These are phyloP conservation scores for Anabacerthia variegaticeps DNA, from an alignment of 2,797 vertebrate species.

Conservation along the genomic window DNA sequence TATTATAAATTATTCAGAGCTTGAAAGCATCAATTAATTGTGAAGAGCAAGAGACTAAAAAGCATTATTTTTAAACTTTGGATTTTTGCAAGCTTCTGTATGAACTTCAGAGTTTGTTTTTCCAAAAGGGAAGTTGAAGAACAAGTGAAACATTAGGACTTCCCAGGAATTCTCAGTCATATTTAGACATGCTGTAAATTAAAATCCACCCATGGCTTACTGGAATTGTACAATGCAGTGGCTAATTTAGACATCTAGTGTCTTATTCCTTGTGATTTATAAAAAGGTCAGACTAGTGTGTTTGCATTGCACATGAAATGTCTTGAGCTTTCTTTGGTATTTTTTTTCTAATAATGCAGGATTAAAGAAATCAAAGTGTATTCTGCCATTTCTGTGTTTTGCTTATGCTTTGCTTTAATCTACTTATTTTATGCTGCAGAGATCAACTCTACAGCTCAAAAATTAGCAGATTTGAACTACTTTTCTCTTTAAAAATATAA, in stretches of 20 bases:
- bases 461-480: neutral
- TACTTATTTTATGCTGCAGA: neutral
- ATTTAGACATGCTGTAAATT: neutral
- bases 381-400: neutral
- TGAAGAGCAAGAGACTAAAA: neutral
- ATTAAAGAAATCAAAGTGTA: neutral
- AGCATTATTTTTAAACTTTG: neutral
- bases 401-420: neutral
- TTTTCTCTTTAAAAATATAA: neutral
- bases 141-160: neutral
- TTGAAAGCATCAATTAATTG: slow-evolving; percentile 3
- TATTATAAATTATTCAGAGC: neutral
- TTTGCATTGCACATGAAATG: neutral
- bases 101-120: neutral
- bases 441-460: neutral
- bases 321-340: neutral
- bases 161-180: neutral
- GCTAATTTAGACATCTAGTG: neutral
- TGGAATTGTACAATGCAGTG: neutral
- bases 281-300: neutral
- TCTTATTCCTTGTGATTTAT: neutral
- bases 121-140: neutral
- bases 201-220: neutral
- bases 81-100: neutral
- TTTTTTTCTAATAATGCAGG: neutral